Base-by-base conservation (phyloP, 1,140 invertebrate species). In the Dreissena rostriformis region DNA sequence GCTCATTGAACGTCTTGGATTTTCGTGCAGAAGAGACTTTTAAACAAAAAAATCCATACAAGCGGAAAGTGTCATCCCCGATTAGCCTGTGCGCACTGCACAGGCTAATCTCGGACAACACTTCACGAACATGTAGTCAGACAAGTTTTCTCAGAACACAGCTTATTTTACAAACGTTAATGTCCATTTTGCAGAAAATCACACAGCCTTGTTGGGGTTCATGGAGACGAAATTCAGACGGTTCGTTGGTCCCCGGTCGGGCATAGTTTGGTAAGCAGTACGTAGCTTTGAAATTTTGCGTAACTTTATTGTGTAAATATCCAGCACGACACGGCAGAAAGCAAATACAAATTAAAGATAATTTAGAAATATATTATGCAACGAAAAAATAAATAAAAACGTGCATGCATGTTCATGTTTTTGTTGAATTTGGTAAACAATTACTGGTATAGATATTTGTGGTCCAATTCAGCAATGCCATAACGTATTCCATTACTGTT, bases 241-340 rank as follows among this genome's bases (percentile, higher is more conserved):
- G 96, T 96, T 1, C 94, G 95, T 55, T 97, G 96, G 96, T 95
- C 96, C 2, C 96, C 96, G 0, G 94, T 94, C 80, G 95, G 93
- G 7, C 95, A 95, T 86, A 85, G 88, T 74, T 63, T 94, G 86
- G 92, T 94, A 85, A 91, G 90, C 88, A 70, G 49, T 4, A 75
- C 7, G 29, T 71, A 12, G 17, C n/a, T 67, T 12, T 22, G 28
- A 67, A 5, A 22, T 5, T 28, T 22, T 22, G 39, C 39, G 66
- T 29, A 5, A 28, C 15, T 26, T 26, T 10, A 68, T 22, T 8
- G 39, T 39, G 39, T 39, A 39, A 39, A 39, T 39, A 39, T 8
- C 2, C 39, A 39, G 2, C 39, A 39, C 39, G 8, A 29, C 66
- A 68, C 19, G 26, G 5, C 26, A 68, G 5, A 26, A 22, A 68